Evolutionary conservation across 2,888 invertebrate species (phyloP).

Genomic region (Prosapia bicincta): DNA sequence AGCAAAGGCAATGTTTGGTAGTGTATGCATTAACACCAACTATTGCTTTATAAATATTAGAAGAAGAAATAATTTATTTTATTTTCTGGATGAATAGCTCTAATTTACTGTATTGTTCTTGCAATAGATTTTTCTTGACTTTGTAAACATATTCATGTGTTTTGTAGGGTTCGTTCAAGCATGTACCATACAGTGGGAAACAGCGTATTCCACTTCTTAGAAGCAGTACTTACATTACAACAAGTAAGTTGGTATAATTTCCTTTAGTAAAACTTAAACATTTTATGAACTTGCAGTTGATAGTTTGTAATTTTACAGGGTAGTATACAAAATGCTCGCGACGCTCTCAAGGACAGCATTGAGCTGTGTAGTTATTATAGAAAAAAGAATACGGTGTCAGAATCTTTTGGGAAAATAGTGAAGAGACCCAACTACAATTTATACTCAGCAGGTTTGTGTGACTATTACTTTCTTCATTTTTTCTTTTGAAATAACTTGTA

Average conservation of each 20-base stretch:
- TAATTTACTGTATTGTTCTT: too few species aligned
- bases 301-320: slow-evolving; percentile 36
- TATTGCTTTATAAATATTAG: too few species aligned
- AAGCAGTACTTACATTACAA: slow-evolving; percentile 92
- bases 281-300: too few species aligned
- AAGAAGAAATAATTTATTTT: too few species aligned
- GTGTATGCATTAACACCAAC: too few species aligned
- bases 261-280: too few species aligned
- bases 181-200: slow-evolving; percentile 91
- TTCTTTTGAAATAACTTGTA: too few species aligned
- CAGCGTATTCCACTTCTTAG: slow-evolving; percentile 84
- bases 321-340: slow-evolving; percentile 57
- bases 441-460: slow-evolving; percentile 69
- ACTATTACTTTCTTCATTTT: too few species aligned
- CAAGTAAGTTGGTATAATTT: slow-evolving; percentile 45
- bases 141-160: too few species aligned
- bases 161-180: slow-evolving; percentile 66
- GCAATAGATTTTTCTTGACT: too few species aligned
- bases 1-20: too few species aligned
- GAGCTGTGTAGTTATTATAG: slow-evolving; percentile 71
- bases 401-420: slow-evolving; percentile 77
- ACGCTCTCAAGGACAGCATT: slow-evolving; percentile 72
- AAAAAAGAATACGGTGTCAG: slow-evolving; percentile 66
- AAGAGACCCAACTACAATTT: slow-evolving; percentile 71
- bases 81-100: too few species aligned